Percentiles rank a stretch among this genome's conserved stretches.
These are phyloP conservation scores for Nipponia nippon DNA, from an alignment of 2,113 vertebrate genomes.

Conservation along the genomic window DNA sequence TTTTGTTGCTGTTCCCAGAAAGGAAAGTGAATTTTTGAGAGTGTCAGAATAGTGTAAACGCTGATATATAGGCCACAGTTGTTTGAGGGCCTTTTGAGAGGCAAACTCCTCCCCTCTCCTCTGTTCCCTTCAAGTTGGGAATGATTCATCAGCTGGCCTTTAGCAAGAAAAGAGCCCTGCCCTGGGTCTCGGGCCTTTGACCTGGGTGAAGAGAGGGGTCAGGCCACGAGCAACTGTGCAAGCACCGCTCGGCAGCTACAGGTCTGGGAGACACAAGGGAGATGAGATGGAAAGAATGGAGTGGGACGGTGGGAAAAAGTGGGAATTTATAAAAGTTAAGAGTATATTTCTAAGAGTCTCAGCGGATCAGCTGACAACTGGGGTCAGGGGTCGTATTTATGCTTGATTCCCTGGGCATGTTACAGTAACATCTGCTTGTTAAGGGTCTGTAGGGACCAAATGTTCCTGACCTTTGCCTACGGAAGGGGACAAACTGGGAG, in stretches of 20 bases:
- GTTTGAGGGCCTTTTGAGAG: conserved; percentile 90
- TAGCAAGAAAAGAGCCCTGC: conserved; percentile 88
- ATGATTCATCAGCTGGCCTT: conserved; percentile 97
- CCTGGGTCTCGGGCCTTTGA: conserved; percentile 92
- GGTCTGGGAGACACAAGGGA: conserved; percentile 78
- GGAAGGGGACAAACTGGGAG: conserved; percentile 67
- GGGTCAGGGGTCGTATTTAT: conserved; percentile 92
- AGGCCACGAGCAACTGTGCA: conserved; percentile 84
- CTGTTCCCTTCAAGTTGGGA: conserved; percentile 79
- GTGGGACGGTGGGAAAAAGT: conserved; percentile 91
- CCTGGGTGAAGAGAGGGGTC: conserved; percentile 91
- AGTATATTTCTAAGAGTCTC: conserved; percentile 93
- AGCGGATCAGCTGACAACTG: conserved; percentile 90
- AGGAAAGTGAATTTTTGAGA: conserved; percentile 82
- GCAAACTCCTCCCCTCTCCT: conserved; percentile 75
- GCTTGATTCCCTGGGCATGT: conserved; percentile 86
- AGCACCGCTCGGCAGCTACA: conserved; percentile 76
- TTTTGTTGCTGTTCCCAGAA: conserved; percentile 69
- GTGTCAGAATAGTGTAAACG: conserved; percentile 81
- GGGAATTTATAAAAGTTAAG: conserved; percentile 89
- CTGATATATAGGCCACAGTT: conserved; percentile 93
- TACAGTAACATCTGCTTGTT: conserved; percentile 99
- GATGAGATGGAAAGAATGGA: conserved; percentile 74
- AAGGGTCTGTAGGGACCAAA: conserved; percentile 81
- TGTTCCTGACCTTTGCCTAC: conserved; percentile 79